These are phyloP conservation scores for Stegana nigrithorax DNA, from an alignment of 2,888 invertebrate genomes.

Conservation along the genomic window DNA sequence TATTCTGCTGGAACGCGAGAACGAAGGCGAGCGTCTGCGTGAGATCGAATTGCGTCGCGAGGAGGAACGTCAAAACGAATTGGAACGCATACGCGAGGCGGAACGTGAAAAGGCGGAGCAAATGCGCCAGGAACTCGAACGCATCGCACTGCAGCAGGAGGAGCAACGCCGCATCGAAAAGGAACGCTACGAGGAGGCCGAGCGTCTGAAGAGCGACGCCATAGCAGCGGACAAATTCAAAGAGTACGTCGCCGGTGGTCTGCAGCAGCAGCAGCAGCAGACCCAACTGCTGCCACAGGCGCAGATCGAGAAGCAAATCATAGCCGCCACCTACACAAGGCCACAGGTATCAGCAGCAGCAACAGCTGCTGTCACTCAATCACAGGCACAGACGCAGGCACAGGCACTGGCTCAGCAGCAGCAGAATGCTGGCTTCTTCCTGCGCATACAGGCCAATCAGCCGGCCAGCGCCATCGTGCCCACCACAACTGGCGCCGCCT, in stretches of 20 bases:
- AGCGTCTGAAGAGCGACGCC: conserved; percentile 32
- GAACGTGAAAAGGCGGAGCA: conserved; percentile 44
- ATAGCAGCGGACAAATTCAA: conserved; percentile 25
- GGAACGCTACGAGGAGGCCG: conserved; percentile 36
- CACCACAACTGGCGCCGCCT: conserved; percentile 6
- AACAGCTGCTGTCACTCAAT: too few species aligned
- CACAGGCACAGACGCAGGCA: not conserved
- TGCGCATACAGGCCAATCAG: conserved; percentile 45
- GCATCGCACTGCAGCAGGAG: conserved; percentile 19
- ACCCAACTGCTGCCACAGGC: conserved; percentile 12
- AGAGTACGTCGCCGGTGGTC: not conserved
- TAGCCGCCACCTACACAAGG: not conserved
- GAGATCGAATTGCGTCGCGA: conserved; percentile 45
- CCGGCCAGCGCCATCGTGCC: conserved; percentile 20
- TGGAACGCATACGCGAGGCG: conserved; percentile 46
- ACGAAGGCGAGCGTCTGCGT: conserved; percentile 32
- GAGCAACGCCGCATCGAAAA: conserved; percentile 33
- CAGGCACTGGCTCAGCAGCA: conserved; percentile 36
- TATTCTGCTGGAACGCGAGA: conserved; percentile 30
- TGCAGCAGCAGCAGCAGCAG: too few species aligned
- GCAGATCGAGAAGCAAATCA: not conserved
- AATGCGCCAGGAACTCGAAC: conserved; percentile 26
- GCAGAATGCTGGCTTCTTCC: conserved; percentile 48
- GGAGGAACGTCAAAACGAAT: conserved; percentile 43
- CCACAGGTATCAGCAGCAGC: conserved; percentile 20